Evolutionary conservation across 2,888 invertebrate species (phyloP).

Genomic region (Cephus sareptanus): DNA sequence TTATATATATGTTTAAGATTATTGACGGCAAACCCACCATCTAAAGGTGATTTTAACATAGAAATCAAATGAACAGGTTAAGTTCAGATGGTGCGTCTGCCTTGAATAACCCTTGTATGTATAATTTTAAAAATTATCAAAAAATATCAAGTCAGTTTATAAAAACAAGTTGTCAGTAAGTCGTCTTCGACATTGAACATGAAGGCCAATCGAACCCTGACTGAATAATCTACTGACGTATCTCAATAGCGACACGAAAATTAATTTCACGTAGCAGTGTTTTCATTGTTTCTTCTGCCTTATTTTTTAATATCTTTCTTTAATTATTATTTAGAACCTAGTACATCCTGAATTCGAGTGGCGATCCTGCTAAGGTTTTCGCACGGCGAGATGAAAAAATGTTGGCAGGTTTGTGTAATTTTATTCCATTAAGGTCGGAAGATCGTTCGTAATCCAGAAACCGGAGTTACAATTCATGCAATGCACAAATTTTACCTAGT

Average conservation of each 20-base stretch:
- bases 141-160: conserved; percentile 11
- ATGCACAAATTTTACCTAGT: no score
- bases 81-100: background rate
- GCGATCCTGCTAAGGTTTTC: background rate
- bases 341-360: background rate
- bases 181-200: background rate
- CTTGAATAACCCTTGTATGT: background rate
- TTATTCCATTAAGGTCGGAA: background rate
- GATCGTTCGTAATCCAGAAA: background rate
- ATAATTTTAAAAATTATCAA: conserved; percentile 1
- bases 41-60: background rate
- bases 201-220: conserved; percentile 1
- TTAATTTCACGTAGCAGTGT: background rate
- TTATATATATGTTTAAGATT: no score
- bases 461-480: no score
- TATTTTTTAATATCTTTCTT: background rate
- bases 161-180: background rate
- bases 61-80: background rate
- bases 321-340: background rate
- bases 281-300: background rate
- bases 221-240: background rate
- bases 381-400: background rate
- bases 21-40: no score
- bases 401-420: background rate
- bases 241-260: background rate